Percentiles rank a stretch among this genome's conserved stretches.
These are phyloP conservation scores for Coluber constrictor DNA, from an alignment of 2,797 vertebrate species.

Conservation along the genomic window DNA sequence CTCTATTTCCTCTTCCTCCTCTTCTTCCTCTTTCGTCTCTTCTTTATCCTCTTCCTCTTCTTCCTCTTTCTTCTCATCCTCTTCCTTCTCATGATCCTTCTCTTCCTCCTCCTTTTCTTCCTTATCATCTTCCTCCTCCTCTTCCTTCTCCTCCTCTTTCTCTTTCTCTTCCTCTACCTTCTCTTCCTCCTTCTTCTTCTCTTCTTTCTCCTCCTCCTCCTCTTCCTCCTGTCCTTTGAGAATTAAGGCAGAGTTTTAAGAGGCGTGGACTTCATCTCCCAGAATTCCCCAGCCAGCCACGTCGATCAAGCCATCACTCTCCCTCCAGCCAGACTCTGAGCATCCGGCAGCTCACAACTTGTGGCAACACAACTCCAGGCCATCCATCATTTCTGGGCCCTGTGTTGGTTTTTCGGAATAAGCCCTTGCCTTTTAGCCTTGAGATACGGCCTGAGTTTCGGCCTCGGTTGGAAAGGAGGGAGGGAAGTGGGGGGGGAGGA, in stretches of 20 bases:
- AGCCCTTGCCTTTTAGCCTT: neutral
- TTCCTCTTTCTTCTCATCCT: too few species aligned
- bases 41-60: too few species aligned
- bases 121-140: too few species aligned
- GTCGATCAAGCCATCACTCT: neutral
- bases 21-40: neutral
- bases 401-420: constrained; percentile 17
- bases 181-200: rapidly evolving
- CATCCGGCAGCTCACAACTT: neutral
- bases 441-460: neutral
- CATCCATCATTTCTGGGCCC: neutral
- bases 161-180: rapidly evolving
- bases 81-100: too few species aligned
- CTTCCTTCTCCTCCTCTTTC: too few species aligned
- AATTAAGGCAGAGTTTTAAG: neutral
- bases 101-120: too few species aligned
- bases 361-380: too few species aligned
- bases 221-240: too few species aligned
- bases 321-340: neutral
- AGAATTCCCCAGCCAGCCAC: neutral
- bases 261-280: neutral
- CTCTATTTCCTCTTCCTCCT: too few species aligned
- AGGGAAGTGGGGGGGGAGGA: neutral
- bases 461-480: neutral
- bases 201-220: rapidly evolving